These are phyloP conservation scores for Accipiter cooperii DNA, from an alignment of 2,113 vertebrate species.

Conservation along the genomic window DNA sequence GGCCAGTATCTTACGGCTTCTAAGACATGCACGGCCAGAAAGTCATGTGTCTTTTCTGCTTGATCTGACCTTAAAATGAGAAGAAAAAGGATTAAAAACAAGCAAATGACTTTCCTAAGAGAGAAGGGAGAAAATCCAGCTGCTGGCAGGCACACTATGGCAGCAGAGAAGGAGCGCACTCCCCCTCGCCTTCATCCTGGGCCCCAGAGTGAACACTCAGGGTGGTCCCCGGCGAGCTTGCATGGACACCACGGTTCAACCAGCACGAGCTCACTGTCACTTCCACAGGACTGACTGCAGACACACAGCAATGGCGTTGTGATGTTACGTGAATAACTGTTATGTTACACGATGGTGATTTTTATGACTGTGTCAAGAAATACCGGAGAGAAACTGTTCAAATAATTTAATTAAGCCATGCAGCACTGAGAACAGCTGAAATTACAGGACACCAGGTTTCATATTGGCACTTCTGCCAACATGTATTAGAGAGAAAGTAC, in stretches of 20 bases:
- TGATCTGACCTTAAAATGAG: conserved; percentile 26
- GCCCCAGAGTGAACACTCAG: not conserved
- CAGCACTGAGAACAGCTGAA: not conserved
- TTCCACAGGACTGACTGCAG: not conserved
- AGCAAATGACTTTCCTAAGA: conserved; percentile 1
- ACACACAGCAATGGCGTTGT: accelerated
- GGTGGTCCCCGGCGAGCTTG: not conserved
- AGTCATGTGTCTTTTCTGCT: conserved; percentile 30
- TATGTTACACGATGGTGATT: not conserved
- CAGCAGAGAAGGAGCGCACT: not conserved
- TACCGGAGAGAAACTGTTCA: not conserved
- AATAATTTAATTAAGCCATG: not conserved
- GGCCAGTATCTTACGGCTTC: not conserved
- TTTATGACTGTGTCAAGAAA: not conserved
- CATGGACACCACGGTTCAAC: not conserved
- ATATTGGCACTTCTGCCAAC: not conserved
- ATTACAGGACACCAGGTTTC: not conserved
- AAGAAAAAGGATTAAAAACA: conserved; percentile 27
- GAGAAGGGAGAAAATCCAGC: conserved; percentile 24
- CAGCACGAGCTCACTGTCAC: accelerated
- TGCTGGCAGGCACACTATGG: not conserved
- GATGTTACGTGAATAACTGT: not conserved
- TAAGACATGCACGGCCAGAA: not conserved
- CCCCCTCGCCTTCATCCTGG: not conserved
- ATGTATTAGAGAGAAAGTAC: not conserved